Evolutionary conservation across 2,888 invertebrate species (phyloP), one percentile per base, ranked within the genome.

Genomic region (Drosophila meridiana): DNA sequence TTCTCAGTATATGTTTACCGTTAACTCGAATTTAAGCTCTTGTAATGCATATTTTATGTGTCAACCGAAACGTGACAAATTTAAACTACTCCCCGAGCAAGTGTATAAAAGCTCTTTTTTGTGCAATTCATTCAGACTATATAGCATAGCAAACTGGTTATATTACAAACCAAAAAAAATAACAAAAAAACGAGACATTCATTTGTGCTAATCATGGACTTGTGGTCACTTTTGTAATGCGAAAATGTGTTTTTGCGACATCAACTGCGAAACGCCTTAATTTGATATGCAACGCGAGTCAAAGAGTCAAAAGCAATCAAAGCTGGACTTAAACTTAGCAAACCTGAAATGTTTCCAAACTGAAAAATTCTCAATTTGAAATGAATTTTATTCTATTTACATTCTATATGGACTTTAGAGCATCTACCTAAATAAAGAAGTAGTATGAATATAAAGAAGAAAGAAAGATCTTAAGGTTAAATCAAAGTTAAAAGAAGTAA

Each of bases 171-270:
- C 38, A 55, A 55, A 55, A 26, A 55, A 53, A 65, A 74, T 32
- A 34, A 32, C 4, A 32, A 32, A 9, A 30, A 32, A 20, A 45
- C 34, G 20, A 56, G 40, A 50, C 20, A 50, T 69, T 60, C 69
- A 73, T 76, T 76, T 69, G 73, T 56, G 77, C 77, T 76, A 69
- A 76, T 76, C 76, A 76, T 64, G 73, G 73, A 76, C 61, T 61
- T 73, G 76, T 76, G 63, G 69, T 73, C 69, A 63, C 62, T 76
- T 73, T 76, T 69, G 73, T 62, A 76, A 73, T 56, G 56, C 52
- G 52, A 76, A 71, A 73, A 68, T 69, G 36, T 58, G 26, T 32
- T 14, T 30, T 76, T 69, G 45, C 67, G 47, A 59, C 73, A 73
- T 67, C 56, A 56, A 34, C 50, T 28, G 50, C 45, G 62, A 61